Conservation (phyloP, 2,797 vertebrate genomes). For the Oreochromis grahami region DNA sequence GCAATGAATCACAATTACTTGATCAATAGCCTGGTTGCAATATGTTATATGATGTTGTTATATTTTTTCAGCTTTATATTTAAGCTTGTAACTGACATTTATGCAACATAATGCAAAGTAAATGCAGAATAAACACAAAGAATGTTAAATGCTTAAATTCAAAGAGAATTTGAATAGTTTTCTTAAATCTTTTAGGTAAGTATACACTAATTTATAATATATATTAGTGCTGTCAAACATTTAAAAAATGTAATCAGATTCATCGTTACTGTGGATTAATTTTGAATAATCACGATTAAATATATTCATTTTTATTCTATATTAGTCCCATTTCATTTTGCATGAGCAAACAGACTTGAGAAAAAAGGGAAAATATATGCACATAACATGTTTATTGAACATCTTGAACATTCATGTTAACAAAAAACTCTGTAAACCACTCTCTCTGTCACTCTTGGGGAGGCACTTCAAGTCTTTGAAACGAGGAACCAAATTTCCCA, state of each 20-base stretch:
- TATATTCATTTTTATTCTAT: background rate
- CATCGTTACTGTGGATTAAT: background rate
- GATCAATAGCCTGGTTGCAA: rapidly evolving
- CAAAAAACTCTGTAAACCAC: background rate
- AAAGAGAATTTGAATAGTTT: background rate
- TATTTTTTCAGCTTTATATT: background rate
- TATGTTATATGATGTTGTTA: background rate
- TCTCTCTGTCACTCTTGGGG: background rate
- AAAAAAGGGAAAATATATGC: background rate
- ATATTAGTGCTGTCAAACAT: background rate
- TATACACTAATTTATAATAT: background rate
- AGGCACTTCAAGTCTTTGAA: background rate
- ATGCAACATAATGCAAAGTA: rapidly evolving
- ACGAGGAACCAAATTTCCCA: background rate
- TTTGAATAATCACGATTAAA: background rate
- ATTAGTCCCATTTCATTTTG: background rate
- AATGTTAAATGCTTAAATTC: background rate
- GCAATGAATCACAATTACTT: background rate
- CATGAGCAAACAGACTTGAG: background rate
- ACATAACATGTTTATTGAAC: background rate
- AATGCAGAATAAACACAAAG: rapidly evolving
- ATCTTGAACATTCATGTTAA: background rate
- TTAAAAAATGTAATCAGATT: rapidly evolving
- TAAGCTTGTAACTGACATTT: too few relatives aligned
- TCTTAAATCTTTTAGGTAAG: background rate